Conservation (phyloP, 2,888 invertebrate genomes). For the Dascillus cervinus region DNA sequence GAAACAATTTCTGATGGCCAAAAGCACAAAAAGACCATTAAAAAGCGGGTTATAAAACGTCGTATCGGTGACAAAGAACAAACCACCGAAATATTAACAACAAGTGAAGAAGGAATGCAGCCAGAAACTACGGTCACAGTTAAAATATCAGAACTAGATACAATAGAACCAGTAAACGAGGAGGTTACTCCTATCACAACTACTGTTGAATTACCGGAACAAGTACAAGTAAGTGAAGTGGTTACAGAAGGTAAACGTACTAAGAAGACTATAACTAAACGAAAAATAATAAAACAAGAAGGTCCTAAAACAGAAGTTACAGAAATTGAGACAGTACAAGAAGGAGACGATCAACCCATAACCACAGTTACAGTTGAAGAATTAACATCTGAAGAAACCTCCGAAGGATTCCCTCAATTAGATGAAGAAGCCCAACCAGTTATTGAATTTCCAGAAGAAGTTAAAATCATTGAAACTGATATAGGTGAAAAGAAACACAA, state of each 20-base stretch:
- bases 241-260: conserved; percentile 26
- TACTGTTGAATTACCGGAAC: conserved; percentile 11
- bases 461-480: conserved; percentile 23
- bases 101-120: conserved; percentile 22
- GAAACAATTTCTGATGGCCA: conserved; percentile 25
- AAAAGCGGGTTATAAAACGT: conserved; percentile 40
- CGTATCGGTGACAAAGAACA: conserved; percentile 39
- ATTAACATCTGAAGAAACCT: too few species aligned
- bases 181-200: too few species aligned
- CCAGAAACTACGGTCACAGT: conserved; percentile 30
- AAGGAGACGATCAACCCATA: conserved; percentile 39
- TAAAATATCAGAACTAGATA: conserved; percentile 20
- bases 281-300: conserved; percentile 39
- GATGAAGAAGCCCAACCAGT: too few species aligned
- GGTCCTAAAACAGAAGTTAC: conserved; percentile 41
- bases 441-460: conserved; percentile 24
- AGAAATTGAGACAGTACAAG: conserved; percentile 41
- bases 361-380: conserved; percentile 32
- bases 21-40: conserved; percentile 28
- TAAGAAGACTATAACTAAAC: conserved; percentile 35
- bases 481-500: conserved; percentile 27
- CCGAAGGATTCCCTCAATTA: too few species aligned
- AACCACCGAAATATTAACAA: conserved; percentile 34
- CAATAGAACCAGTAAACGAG: conserved; percentile 29
- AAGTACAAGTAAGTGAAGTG: conserved; percentile 17